A percentile compares a stretch with the other conserved stretches of the same genome.
These are phyloP conservation scores for Pampusana beccarii DNA, from an alignment of 2,113 vertebrate genomes.

Conservation along the genomic window DNA sequence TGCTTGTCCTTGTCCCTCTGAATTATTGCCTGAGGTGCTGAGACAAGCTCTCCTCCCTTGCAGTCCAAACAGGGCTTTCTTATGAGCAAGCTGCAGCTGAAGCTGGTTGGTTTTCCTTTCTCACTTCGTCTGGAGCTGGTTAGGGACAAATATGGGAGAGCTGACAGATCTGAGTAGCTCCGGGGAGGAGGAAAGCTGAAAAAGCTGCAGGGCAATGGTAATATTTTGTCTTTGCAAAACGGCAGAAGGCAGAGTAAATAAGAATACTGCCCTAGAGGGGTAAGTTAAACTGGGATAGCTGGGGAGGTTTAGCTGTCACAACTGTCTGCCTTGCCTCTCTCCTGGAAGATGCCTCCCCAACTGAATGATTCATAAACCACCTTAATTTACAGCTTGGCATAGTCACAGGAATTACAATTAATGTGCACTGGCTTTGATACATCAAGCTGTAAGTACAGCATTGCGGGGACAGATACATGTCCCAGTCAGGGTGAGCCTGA, in stretches of 20 bases:
- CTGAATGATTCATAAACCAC: constrained; percentile 44
- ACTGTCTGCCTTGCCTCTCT: background rate
- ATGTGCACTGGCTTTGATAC: constrained; percentile 4
- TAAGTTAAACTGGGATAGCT: background rate
- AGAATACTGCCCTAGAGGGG: background rate
- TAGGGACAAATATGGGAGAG: background rate
- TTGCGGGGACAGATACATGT: background rate
- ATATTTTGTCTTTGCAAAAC: background rate
- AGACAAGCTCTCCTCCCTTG: background rate
- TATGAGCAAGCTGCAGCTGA: background rate
- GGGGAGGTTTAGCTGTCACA: background rate
- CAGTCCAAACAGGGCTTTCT: background rate
- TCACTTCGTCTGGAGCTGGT: background rate
- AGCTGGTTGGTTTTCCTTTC: background rate
- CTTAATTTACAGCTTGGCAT: constrained; percentile 39
- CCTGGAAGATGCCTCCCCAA: background rate
- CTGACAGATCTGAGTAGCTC: background rate
- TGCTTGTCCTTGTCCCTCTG: background rate
- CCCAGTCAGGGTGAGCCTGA: background rate
- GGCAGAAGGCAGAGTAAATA: background rate
- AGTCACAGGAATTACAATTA: constrained; percentile 42
- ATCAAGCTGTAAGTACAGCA: constrained; percentile 5
- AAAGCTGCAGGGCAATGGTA: background rate
- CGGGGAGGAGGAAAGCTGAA: background rate
- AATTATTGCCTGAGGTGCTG: background rate